These are phyloP conservation scores for Diachasma alloeum DNA, from an alignment of 1,140 invertebrate species.

Conservation along the genomic window DNA sequence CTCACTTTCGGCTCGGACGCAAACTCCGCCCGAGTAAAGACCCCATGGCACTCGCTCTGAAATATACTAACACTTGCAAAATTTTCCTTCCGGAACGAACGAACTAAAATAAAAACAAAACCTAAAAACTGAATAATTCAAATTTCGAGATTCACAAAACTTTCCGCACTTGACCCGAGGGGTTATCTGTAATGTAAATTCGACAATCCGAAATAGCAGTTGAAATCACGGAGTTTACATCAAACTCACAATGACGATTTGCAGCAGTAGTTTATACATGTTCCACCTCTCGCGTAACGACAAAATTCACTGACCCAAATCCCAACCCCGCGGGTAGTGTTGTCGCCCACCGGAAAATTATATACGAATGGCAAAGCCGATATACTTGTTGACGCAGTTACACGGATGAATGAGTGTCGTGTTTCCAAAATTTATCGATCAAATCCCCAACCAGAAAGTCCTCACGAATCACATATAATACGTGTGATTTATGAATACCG, in stretches of 20 bases:
- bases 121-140: too few species aligned
- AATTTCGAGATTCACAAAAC: too few species aligned
- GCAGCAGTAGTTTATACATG: background rate
- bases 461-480: background rate
- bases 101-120: too few species aligned
- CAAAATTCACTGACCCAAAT: slow-evolving; percentile 5
- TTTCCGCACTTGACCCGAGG: background rate
- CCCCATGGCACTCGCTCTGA: too few species aligned
- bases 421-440: background rate
- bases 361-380: background rate
- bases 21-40: too few species aligned
- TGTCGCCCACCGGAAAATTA: slow-evolving; percentile 7
- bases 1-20: too few species aligned
- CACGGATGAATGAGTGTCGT: background rate
- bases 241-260: background rate
- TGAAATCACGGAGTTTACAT: background rate
- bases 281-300: background rate
- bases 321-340: background rate
- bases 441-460: background rate
- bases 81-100: too few species aligned
- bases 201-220: background rate
- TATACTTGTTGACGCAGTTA: slow-evolving; percentile 8
- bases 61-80: too few species aligned
- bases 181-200: background rate
- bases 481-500: background rate